Base-by-base conservation (phyloP, 1,140 invertebrate genomes). In the Camponotus vicinus region DNA sequence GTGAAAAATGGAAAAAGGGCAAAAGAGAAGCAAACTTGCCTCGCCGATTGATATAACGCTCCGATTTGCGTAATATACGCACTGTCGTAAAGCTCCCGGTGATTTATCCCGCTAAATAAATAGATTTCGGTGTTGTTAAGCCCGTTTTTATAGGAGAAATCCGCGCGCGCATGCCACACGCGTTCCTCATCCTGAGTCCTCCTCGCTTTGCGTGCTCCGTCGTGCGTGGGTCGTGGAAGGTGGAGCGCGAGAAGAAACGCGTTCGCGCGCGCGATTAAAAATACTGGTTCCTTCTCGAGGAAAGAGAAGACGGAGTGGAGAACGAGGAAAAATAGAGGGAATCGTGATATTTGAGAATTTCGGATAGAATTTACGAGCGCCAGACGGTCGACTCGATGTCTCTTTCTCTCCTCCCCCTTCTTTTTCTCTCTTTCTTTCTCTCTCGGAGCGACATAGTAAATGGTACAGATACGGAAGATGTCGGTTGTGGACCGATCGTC, bases 311-410 rank as follows among this genome's bases (percentile, higher is more conserved):
- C 18, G 49, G 59, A 32, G 27, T 49, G n/a, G n/a, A 45, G 3
- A 52, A 1, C 66, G 27, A 37, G 52, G 45, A 55, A 27, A 45
- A 76, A 85, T 75, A 49, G 18, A 66, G 61, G 21, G 42, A 76
- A 88, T 89, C 83, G 88, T 86, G 88, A 89, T 88, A 89, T 89
- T 89, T 89, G 66, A 86, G 88, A 89, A 89, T 89, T 89, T 89
- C 34, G 42, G 42, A 52, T 59, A 66, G 59, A 86, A 89, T 89
- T 89, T 89, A 89, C 88, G 88, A 89, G 88, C 88, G 84, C 55
- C 88, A 89, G 87, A 89, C 88, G 88, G 69, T 75, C 55, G 69
- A 63, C 69, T 83, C 66, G 78, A 21, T 32, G 13, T 79, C 40
- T 63, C 9, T 0, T 4, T 55, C 11, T 13, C 55, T 79, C 55